These are phyloP conservation scores for Adelosebastes latens DNA, from an alignment of 2,797 vertebrate species.

Conservation along the genomic window DNA sequence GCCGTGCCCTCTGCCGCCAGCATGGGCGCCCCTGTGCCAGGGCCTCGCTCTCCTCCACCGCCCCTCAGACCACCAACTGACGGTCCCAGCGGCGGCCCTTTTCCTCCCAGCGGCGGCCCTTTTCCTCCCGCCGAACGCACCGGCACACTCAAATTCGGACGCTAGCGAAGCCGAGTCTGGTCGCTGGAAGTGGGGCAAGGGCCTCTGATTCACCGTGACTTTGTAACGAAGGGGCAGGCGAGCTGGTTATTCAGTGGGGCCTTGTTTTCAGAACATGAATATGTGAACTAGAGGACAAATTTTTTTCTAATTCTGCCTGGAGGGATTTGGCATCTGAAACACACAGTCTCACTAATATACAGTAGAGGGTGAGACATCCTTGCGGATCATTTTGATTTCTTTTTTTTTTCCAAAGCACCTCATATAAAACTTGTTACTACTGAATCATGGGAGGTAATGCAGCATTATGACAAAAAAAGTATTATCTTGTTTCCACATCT, in stretches of 20 bases:
- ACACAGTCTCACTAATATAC: conserved; percentile 37
- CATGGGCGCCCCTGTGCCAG: conserved; percentile 60
- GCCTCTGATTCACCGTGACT: conserved; percentile 54
- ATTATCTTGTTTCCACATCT: conserved; percentile 53
- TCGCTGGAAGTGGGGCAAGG: conserved; percentile 27
- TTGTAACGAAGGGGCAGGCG: conserved; percentile 63
- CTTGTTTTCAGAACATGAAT: conserved; percentile 67
- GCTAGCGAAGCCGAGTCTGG: conserved; percentile 60
- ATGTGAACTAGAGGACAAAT: conserved; percentile 39
- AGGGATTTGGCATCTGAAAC: conserved; percentile 43
- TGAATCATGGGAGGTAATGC: conserved; percentile 52
- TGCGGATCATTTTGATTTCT: conserved; percentile 40
- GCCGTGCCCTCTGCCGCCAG: conserved; percentile 76
- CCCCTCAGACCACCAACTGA: conserved; percentile 75
- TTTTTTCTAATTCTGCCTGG: conserved; percentile 38
- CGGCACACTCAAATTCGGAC: conserved; percentile 84
- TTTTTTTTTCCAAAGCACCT: conserved; percentile 37
- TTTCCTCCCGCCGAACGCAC: conserved; percentile 78
- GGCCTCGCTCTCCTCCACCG: conserved; percentile 72
- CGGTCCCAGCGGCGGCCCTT: conserved; percentile 66
- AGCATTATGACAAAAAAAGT: conserved; percentile 28
- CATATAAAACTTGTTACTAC: conserved; percentile 29
- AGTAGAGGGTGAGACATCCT: conserved; percentile 30
- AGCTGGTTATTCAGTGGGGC: conserved; percentile 66
- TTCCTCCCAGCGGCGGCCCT: conserved; percentile 58